phyloP scores from a whole-genome alignment of 2,888 invertebrate genomes.

The Chaitophorus viminalis region DNA sequence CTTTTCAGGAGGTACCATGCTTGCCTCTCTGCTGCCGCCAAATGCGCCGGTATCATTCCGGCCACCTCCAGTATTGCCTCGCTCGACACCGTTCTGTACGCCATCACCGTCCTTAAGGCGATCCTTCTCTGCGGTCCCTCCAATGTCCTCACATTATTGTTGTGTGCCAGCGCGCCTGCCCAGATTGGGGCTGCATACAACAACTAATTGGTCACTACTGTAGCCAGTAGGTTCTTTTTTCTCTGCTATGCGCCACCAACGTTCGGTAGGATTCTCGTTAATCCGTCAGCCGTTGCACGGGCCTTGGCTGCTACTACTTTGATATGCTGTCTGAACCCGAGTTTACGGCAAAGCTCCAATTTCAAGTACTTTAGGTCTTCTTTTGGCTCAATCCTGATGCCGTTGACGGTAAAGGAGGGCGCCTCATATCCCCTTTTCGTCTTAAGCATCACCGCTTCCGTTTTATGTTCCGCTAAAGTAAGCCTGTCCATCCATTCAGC shows the following conservation, averaged over 20 bases:
- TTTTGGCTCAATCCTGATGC: conserved; percentile 1
- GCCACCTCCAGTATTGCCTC: background rate
- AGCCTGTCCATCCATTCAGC: background rate
- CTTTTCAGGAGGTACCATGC: background rate
- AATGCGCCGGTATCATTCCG: background rate
- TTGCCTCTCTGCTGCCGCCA: background rate
- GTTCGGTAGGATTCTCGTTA: no score
- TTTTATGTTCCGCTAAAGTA: background rate
- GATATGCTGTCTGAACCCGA: no score
- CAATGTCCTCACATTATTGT: background rate
- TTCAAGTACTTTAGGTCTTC: background rate
- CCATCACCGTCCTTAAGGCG: background rate
- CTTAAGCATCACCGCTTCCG: background rate
- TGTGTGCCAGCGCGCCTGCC: background rate
- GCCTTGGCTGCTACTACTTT: no score
- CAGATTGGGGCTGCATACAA: no score
- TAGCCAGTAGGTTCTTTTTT: no score
- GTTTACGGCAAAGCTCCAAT: no score
- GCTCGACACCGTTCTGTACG: background rate
- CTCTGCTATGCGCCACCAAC: no score
- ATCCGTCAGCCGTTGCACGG: no score
- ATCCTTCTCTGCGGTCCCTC: background rate
- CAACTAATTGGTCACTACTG: no score
- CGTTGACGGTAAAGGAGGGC: background rate
- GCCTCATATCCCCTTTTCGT: background rate